Conservation (phyloP, 2,888 invertebrate genomes). For the Lysandra coridon region DNA sequence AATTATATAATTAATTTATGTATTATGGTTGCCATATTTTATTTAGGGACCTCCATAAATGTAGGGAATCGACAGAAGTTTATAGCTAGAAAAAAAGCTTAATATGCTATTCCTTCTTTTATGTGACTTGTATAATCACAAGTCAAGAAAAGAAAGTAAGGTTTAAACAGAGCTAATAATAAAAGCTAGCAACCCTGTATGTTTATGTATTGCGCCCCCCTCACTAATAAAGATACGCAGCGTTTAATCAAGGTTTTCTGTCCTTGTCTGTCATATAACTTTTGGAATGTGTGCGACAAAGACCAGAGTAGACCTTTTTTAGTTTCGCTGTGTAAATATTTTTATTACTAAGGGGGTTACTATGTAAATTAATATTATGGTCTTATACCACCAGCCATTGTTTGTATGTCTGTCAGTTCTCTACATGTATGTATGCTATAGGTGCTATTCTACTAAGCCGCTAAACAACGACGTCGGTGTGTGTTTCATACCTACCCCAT, state of each 20-base stretch:
- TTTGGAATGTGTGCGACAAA: no score
- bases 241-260: no score
- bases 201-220: no score
- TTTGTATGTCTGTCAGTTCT: background rate
- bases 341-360: background rate
- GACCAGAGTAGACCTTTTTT: no score
- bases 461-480: constrained; percentile 69
- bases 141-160: background rate
- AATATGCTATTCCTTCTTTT: background rate
- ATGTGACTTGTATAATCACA: constrained; percentile 14
- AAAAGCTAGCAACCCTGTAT: background rate
- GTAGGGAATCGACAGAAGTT: background rate
- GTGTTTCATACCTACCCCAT: constrained; percentile 77
- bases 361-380: no score
- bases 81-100: background rate
- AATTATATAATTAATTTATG: constrained; percentile 29
- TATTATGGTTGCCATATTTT: constrained; percentile 70
- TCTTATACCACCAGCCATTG: no score
- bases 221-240: no score
- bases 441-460: constrained; percentile 62
- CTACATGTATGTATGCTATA: constrained; percentile 48
- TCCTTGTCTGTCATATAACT: no score
- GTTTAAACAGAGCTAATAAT: background rate
- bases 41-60: constrained; percentile 41
- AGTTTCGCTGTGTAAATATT: no score